Conservation (phyloP, 37 sponge, comb jelly and placozoan genomes). For the Halichondria panicea region DNA sequence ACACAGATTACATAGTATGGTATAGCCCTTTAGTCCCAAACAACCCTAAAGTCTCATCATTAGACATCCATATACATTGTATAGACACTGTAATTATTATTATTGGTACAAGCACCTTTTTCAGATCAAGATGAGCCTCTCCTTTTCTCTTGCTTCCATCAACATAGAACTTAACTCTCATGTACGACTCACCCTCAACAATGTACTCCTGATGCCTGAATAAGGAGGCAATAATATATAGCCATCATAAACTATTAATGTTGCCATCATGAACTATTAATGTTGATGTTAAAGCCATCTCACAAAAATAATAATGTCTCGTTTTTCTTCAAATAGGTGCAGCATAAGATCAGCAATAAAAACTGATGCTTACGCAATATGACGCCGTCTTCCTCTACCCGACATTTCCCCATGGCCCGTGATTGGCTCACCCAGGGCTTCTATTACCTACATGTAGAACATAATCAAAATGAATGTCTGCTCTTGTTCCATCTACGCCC, state of each 20-base stretch:
- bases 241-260: neutral
- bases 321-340: too few relatives aligned
- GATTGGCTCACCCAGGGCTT: conserved; percentile 68
- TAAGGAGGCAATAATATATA: too few relatives aligned
- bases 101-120: conserved; percentile 39
- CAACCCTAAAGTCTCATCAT: neutral
- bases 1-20: neutral
- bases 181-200: conserved; percentile 61
- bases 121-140: conserved; percentile 61
- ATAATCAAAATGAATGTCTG: neutral
- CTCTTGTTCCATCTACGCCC: neutral
- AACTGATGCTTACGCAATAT: conserved; percentile 45
- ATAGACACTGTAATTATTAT: neutral
- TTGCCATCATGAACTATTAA: neutral
- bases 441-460: conserved; percentile 36
- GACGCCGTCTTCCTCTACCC: conserved; percentile 73
- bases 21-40: neutral
- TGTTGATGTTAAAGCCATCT: too few relatives aligned
- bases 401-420: conserved; percentile 72
- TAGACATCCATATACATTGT: neutral
- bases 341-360: too few relatives aligned
- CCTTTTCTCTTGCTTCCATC: conserved; percentile 74
- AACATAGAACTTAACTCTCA: conserved; percentile 82
- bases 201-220: conserved; percentile 75
- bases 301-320: neutral